These are phyloP conservation scores for Aspidiotus destructor DNA, from an alignment of 2,888 invertebrate genomes.

Conservation along the genomic window DNA sequence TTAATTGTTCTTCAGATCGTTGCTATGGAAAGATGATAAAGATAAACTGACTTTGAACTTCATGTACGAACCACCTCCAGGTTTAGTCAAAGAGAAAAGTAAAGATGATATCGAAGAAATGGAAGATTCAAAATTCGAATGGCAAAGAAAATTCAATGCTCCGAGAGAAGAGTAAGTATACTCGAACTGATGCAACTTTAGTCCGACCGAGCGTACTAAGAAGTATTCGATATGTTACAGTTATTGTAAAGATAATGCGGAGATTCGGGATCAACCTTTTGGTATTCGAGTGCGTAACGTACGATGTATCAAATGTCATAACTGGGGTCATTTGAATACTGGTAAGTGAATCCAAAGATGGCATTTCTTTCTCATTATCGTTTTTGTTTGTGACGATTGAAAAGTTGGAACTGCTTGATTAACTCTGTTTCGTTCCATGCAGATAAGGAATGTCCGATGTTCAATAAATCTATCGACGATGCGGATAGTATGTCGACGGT, in stretches of 20 bases:
- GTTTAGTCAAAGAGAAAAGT: slow-evolving; percentile 77
- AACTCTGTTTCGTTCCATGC: slow-evolving; percentile 37
- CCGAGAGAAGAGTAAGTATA: slow-evolving; percentile 72
- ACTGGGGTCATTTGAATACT: slow-evolving; percentile 98
- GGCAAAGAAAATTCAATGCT: slow-evolving; percentile 98
- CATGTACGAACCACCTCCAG: slow-evolving; percentile 97
- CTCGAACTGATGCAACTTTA: slow-evolving; percentile 3
- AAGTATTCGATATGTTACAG: slow-evolving; percentile 42
- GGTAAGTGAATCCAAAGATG: slow-evolving; percentile 44
- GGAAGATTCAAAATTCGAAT: slow-evolving; percentile 98
- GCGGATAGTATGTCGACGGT: slow-evolving; percentile 43
- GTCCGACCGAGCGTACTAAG: slow-evolving; percentile 6
- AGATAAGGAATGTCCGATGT: slow-evolving; percentile 95
- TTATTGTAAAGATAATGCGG: slow-evolving; percentile 94
- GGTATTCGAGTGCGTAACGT: slow-evolving; percentile 96
- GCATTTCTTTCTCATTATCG: background rate
- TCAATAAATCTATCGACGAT: slow-evolving; percentile 53
- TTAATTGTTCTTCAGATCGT: slow-evolving; percentile 54
- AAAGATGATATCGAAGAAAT: slow-evolving; percentile 74
- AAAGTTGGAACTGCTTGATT: slow-evolving; percentile 21
- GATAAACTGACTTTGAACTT: slow-evolving; percentile 96
- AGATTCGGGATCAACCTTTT: slow-evolving; percentile 96
- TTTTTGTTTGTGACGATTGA: background rate
- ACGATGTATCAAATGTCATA: slow-evolving; percentile 95
- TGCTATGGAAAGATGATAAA: slow-evolving; percentile 96